These are phyloP conservation scores for Pleuronectes platessa DNA, from an alignment of 2,113 vertebrate genomes.

Conservation along the genomic window DNA sequence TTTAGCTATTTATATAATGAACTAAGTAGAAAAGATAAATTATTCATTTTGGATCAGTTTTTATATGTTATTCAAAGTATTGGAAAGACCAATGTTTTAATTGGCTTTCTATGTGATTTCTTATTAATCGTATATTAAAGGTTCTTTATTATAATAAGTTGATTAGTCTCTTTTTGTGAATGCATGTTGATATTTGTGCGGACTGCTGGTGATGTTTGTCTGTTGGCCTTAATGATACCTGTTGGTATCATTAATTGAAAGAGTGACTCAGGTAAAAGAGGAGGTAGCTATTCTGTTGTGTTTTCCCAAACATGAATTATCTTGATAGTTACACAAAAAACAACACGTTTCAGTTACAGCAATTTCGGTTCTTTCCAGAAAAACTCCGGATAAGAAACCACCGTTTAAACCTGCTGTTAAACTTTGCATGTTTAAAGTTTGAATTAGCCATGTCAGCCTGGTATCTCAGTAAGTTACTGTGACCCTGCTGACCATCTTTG, in stretches of 20 bases:
- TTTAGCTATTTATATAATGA: background rate
- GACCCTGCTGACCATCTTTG: slow-evolving; percentile 3
- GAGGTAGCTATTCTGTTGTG: slow-evolving; percentile 49
- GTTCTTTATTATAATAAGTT: no score
- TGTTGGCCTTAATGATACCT: background rate
- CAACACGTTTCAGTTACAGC: slow-evolving; percentile 1
- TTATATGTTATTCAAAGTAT: no score
- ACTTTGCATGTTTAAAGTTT: slow-evolving; percentile 3
- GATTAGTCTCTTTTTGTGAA: no score
- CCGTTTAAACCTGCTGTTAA: slow-evolving; percentile 9
- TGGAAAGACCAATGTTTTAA: no score
- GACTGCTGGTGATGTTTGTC: no score
- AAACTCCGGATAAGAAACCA: background rate
- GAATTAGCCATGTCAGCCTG: slow-evolving; percentile 1
- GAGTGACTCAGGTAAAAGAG: slow-evolving; percentile 19
- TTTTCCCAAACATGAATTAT: background rate
- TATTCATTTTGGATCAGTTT: background rate
- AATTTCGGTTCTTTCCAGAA: background rate
- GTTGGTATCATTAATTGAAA: background rate
- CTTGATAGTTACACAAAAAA: background rate
- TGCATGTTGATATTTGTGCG: no score
- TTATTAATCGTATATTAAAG: no score
- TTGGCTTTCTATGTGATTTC: no score
- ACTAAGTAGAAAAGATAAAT: background rate
- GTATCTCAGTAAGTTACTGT: slow-evolving; percentile 1